Evolutionary conservation across 2,113 vertebrate species (phyloP).

Genomic region (Maccullochella peelii): DNA sequence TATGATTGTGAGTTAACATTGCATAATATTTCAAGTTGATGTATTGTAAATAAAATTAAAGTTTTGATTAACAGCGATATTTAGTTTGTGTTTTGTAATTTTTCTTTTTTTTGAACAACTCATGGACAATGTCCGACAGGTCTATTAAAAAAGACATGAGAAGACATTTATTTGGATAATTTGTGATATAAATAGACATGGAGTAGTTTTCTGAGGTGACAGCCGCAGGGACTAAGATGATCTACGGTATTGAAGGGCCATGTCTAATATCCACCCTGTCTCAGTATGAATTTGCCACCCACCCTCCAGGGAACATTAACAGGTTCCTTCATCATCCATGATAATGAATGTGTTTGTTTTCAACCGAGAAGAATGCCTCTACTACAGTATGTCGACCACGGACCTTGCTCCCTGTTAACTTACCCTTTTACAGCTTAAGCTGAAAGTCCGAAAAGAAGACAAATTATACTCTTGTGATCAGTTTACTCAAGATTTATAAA

Average conservation of each 20-base stretch:
- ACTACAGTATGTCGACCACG: background rate
- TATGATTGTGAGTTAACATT: conserved; percentile 1
- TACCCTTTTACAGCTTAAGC: conserved; percentile 22
- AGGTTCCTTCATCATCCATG: conserved; percentile 33
- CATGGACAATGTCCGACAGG: background rate
- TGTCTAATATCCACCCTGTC: conserved; percentile 59
- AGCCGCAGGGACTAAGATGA: conserved; percentile 43
- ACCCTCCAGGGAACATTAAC: conserved; percentile 61
- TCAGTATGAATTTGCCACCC: conserved; percentile 75
- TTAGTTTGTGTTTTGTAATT: background rate
- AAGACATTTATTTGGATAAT: conserved; percentile 13
- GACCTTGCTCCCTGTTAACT: conserved; percentile 6
- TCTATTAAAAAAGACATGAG: background rate
- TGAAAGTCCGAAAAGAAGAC: conserved; percentile 28
- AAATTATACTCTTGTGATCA: background rate
- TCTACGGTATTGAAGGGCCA: conserved; percentile 50
- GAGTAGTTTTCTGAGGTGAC: conserved; percentile 39
- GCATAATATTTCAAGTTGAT: conserved; percentile 1
- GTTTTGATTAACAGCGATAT: conserved; percentile 32
- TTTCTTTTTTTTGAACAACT: background rate
- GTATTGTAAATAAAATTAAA: conserved; percentile 56
- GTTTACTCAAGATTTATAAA: background rate
- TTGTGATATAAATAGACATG: conserved; percentile 34
- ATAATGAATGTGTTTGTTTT: conserved; percentile 62
- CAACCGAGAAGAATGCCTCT: conserved; percentile 14